phyloP scores from a whole-genome alignment of 2,797 vertebrate species.

The Clarias laeviceps region DNA sequence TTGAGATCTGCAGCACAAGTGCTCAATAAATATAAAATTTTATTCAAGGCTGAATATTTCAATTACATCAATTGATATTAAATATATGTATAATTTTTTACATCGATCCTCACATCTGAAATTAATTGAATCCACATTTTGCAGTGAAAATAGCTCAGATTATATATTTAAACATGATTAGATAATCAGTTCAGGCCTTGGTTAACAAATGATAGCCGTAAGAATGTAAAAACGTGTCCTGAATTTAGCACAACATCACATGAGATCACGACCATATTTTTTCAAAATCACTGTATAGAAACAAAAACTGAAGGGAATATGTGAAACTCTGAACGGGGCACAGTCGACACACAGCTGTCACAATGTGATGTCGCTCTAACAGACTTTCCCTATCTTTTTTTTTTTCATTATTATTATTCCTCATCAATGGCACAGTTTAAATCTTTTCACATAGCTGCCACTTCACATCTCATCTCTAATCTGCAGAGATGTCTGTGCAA shows the following conservation, averaged over 20 bases:
- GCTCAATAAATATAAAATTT: slow-evolving; percentile 1
- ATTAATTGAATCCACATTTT: slow-evolving; percentile 2
- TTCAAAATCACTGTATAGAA: slow-evolving; percentile 26
- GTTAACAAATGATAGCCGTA: slow-evolving; percentile 34
- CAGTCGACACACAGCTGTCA: slow-evolving; percentile 54
- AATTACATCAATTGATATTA: background rate
- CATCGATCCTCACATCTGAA: background rate
- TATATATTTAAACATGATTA: slow-evolving; percentile 15
- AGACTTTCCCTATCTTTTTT: slow-evolving; percentile 2
- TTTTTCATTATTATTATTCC: slow-evolving; percentile 16
- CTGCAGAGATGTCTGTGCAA: slow-evolving; percentile 38
- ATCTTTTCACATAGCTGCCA: slow-evolving; percentile 46
- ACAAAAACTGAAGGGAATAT: slow-evolving; percentile 53
- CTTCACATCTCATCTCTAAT: slow-evolving; percentile 36
- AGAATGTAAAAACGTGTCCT: slow-evolving; percentile 45
- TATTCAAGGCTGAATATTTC: background rate
- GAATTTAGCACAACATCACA: slow-evolving; percentile 42
- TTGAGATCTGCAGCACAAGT: slow-evolving; percentile 28
- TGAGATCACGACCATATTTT: slow-evolving; percentile 37
- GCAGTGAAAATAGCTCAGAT: background rate
- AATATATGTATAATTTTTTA: background rate
- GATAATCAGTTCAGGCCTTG: slow-evolving; percentile 34
- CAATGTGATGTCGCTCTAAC: slow-evolving; percentile 46
- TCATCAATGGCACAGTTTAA: slow-evolving; percentile 46
- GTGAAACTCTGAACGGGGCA: slow-evolving; percentile 44